Evolutionary conservation across 2,113 vertebrate genomes (phyloP), one percentile per base, ranked within the genome.

Genomic region (Pseudois nayaur): DNA sequence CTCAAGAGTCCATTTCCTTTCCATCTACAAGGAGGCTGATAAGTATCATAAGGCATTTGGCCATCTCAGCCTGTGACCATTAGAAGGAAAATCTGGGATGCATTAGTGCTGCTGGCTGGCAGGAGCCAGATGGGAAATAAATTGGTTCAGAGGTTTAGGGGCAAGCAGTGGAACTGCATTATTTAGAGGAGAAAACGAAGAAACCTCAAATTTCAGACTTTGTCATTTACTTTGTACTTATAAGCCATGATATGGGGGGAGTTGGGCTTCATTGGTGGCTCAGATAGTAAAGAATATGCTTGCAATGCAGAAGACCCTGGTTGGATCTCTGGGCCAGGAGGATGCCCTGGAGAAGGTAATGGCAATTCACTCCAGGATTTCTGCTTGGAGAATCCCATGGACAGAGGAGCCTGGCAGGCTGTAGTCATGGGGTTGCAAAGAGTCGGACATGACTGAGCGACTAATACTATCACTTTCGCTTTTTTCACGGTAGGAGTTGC

Each of bases 1-100:
- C 55, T 74, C 54, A 59, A 93, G 92, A 95, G 84, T n/a, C 71
- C 60, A 45, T 79, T 96, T 89, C 45, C 54, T 91, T 83, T 74
- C 31, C 60, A 45, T 55, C 16, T 62, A 48, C 71, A 89, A 48
- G 36, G 60, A 96, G 55, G 36, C 43, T 43, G 89, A 91, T 45
- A 62, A 84, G 85, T 83, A 87, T 40, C 55, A 59, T 48, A 67
- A 96, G 48, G 87, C 15, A 5, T 95, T 76, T 74, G 43, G 40
- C 57, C 19, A 59, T 16, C 81, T 85, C 54, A 79, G 81, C 21
- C 79, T 89, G 57, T 71, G 83, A 64, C 54, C 23, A 2, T 83
- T 45, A 62, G 50, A 48, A 93, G 15, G 50, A 85, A 91, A 89
- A 43, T 29, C 92, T 60, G 87, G 60, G 90, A 94, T 71, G 60